Conservation (phyloP, 2,888 invertebrate genomes). For the Gasteruption jaculator region DNA sequence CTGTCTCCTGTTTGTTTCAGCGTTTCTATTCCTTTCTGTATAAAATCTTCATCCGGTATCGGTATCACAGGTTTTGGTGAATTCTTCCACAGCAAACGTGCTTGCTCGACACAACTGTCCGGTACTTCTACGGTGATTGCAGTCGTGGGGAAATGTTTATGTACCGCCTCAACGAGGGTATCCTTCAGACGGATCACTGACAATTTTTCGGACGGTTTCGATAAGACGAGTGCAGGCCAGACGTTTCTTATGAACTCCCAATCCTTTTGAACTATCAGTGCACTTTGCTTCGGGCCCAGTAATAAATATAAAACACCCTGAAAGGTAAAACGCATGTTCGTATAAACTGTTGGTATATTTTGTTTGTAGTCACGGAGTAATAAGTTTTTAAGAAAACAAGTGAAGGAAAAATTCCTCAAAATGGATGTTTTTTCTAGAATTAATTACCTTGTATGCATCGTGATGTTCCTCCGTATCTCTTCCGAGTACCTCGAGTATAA, state of each 20-base stretch:
- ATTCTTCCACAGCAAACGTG: conserved; percentile 51
- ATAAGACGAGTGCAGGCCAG: conserved; percentile 75
- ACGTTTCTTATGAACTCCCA: conserved; percentile 69
- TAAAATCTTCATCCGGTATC: conserved; percentile 45
- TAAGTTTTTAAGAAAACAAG: background rate
- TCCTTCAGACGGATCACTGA: conserved; percentile 65
- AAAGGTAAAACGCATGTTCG: conserved; percentile 18
- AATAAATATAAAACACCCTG: conserved; percentile 77
- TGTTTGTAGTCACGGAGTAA: too few relatives aligned
- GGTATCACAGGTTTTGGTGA: conserved; percentile 47
- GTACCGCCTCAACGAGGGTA: conserved; percentile 55
- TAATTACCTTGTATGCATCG: conserved; percentile 65
- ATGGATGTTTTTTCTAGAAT: too few relatives aligned
- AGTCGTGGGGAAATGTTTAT: conserved; percentile 61
- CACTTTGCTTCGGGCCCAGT: conserved; percentile 62
- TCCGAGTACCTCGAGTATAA: conserved; percentile 59
- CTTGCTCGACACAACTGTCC: conserved; percentile 54
- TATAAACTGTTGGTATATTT: too few relatives aligned
- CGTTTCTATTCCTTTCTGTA: conserved; percentile 45
- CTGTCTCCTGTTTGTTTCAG: conserved; percentile 50
- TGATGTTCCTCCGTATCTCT: conserved; percentile 61
- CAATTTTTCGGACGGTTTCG: conserved; percentile 81
- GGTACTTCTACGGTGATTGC: conserved; percentile 60
- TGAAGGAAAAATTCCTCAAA: too few relatives aligned
- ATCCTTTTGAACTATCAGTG: conserved; percentile 67